Evolutionary conservation across 2,797 vertebrate genomes (phyloP).

Genomic region (Lithobates pipiens): DNA sequence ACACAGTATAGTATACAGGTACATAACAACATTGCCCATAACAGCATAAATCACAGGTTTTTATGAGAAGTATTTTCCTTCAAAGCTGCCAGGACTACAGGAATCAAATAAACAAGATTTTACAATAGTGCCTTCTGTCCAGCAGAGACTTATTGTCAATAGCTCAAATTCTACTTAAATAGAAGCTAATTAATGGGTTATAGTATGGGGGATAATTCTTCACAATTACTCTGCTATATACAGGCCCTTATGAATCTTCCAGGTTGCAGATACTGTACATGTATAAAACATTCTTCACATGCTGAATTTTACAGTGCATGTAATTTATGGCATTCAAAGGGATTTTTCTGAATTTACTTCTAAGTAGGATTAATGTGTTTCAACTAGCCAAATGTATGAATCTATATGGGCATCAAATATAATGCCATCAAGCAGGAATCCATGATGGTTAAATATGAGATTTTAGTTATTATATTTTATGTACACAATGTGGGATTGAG

Average conservation of each 20-base stretch:
- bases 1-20: conserved; percentile 10
- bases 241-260: no score
- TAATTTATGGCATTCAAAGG: no score
- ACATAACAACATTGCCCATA: conserved; percentile 20
- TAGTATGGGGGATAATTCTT: neutral
- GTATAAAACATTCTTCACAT: neutral
- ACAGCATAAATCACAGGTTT: conserved; percentile 14
- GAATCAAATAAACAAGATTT: conserved; percentile 16
- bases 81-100: neutral
- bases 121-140: conserved; percentile 12
- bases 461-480: no score
- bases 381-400: no score
- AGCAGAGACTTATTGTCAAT: conserved; percentile 1
- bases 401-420: no score
- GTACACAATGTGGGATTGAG: no score
- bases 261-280: no score
- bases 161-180: conserved; percentile 25
- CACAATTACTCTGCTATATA: neutral
- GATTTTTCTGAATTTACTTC: no score
- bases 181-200: neutral
- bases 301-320: no score
- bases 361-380: no score
- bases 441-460: no score
- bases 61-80: conserved; percentile 7
- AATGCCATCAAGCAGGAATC: no score